Percentiles rank a stretch among this genome's conserved stretches.
Conservation (phyloP, 2,888 invertebrate genomes). For the Noctua pronuba region DNA sequence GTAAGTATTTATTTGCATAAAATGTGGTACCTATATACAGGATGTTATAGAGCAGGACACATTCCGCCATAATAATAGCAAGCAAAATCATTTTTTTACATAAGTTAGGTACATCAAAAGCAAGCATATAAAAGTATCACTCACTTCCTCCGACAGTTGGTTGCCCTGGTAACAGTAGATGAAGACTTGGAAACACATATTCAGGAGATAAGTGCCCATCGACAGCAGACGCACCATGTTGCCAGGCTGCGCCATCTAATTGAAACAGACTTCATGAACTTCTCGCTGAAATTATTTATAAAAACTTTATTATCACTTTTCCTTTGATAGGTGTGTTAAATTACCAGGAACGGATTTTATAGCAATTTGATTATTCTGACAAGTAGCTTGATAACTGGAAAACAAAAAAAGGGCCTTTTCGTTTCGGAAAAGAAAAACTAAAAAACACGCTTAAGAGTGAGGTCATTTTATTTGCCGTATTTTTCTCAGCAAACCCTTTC, state of each 20-base stretch:
- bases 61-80: too few species aligned
- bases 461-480: too few species aligned
- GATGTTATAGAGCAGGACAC: too few species aligned
- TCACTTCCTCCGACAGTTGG: conserved; percentile 86
- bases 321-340: background rate
- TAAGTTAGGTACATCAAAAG: too few species aligned
- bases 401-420: background rate
- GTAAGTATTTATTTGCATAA: too few species aligned
- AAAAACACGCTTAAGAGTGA: too few species aligned
- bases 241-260: conserved; percentile 65
- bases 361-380: background rate
- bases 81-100: too few species aligned
- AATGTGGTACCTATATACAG: too few species aligned
- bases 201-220: conserved; percentile 84
- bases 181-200: conserved; percentile 88
- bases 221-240: conserved; percentile 82
- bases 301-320: background rate
- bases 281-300: background rate
- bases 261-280: background rate
- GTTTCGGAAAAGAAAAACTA: background rate
- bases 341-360: background rate
- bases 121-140: background rate
- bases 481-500: too few species aligned
- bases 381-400: background rate
- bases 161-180: conserved; percentile 90